Evolutionary conservation across 2,797 vertebrate genomes (phyloP), one percentile per base, ranked within the genome.

Genomic region (Acrocephalus scirpaceus): DNA sequence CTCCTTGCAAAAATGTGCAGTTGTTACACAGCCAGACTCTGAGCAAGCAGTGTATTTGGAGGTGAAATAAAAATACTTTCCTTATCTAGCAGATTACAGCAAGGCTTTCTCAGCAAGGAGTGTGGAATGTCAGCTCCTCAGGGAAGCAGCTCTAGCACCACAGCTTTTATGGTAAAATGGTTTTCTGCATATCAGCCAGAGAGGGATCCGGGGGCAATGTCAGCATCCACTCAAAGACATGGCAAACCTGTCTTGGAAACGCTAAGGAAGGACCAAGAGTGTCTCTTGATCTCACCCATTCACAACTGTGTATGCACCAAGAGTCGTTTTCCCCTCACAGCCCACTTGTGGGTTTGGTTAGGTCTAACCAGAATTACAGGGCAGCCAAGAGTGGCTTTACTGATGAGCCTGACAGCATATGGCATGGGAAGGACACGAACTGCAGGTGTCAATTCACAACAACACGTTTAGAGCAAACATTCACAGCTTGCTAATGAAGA

Each of bases 61-160:
- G 66, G 57, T 90, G n/a, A 95, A 94, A 92, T 71, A 85, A 88
- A 94, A 96, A 90, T 45, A 57, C 32, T 87, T 95, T 62, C 83
- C 87, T 88, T 85, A 91, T 88, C 85, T 69, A 95, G 57, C 13
- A 78, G 75, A 85, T 76, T 69, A 87, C 56, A 86, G 72, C 61
- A 64, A 61, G 57, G 9, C 42, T 77, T 89, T 91, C 57, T 87
- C 86, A 23, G 26, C 7, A 87, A 15, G 47, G n/a, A 87, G 15
- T 32, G 38, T n/a, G 45, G 61, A 87, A 80, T 20, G 7, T 48
- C 50, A 72, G 27, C 54, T 80, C 17, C 57, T 42, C 4, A 1
- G 21, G 34, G 36, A 51, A 85, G 74, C 79, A 86, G 56, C 21
- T 80, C 51, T 19, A 26, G 60, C 47, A 58, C 25, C 10, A 30